Conservation (phyloP, 2,888 invertebrate genomes). For the Rutpela maculata region DNA sequence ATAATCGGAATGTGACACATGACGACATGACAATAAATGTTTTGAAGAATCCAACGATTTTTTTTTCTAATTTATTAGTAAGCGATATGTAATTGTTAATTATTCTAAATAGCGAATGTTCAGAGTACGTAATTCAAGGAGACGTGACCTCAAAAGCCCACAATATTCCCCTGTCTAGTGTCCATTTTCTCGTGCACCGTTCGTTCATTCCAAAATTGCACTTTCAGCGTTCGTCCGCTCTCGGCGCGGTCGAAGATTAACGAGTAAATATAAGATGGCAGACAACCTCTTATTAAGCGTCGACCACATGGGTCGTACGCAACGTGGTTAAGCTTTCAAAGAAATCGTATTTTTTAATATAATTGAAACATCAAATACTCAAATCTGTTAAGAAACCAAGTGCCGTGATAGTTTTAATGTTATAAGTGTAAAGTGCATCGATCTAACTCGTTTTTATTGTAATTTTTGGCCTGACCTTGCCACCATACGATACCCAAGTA, state of each 20-base stretch:
- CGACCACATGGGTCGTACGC: conserved; percentile 75
- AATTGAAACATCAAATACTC: conserved; percentile 47
- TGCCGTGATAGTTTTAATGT: conserved; percentile 40
- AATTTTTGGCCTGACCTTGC: conserved; percentile 61
- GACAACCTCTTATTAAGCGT: conserved; percentile 71
- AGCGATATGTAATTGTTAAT: background rate
- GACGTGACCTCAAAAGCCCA: conserved; percentile 19
- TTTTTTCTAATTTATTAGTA: background rate
- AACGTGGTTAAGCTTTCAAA: conserved; percentile 67
- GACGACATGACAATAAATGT: too few species aligned
- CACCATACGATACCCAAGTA: conserved; percentile 59
- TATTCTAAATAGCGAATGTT: too few species aligned
- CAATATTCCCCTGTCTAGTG: conserved; percentile 11
- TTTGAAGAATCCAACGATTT: background rate
- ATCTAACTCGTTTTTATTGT: conserved; percentile 19
- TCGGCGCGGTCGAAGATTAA: conserved; percentile 52
- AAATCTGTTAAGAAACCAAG: conserved; percentile 37
- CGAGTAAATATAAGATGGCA: conserved; percentile 70
- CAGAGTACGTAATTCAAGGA: conserved; percentile 10
- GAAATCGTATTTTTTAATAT: conserved; percentile 50
- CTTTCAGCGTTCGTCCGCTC: conserved; percentile 42
- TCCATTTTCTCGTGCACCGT: conserved; percentile 34
- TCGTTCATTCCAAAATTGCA: conserved; percentile 51
- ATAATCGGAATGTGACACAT: too few species aligned
- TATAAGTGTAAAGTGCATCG: conserved; percentile 40